These are phyloP conservation scores for Typhlomys cinereus DNA, from an alignment of 2,113 vertebrate genomes.

Conservation along the genomic window DNA sequence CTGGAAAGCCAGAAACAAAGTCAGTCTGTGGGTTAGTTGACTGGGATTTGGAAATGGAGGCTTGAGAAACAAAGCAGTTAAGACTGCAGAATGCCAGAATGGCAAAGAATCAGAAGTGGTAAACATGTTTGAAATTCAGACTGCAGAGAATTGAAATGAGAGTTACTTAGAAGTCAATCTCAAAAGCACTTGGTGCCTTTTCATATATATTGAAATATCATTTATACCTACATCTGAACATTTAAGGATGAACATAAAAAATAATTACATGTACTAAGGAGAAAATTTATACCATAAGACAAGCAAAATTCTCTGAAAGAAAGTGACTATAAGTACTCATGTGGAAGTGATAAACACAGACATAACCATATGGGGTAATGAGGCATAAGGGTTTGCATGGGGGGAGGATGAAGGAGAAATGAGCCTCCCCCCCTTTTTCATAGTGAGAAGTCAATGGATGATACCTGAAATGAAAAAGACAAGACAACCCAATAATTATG, in stretches of 20 bases:
- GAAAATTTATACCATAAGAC: not conserved
- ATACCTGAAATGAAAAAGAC: not conserved
- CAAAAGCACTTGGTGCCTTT: not conserved
- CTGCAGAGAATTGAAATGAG: not conserved
- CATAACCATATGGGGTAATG: not conserved
- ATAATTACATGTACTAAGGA: not conserved
- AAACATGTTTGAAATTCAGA: not conserved
- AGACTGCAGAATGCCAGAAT: not conserved
- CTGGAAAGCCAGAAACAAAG: not conserved
- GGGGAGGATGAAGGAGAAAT: not conserved
- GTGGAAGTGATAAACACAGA: not conserved
- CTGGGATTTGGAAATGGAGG: not conserved
- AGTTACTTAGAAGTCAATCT: not conserved
- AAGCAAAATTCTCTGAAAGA: not conserved
- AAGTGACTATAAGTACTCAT: not conserved
- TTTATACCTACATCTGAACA: not conserved
- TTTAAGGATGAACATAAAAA: not conserved
- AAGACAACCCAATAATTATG: not conserved
- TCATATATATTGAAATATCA: not conserved
- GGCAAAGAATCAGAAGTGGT: not conserved
- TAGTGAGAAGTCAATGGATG: not conserved
- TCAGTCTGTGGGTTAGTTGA: rapidly evolving
- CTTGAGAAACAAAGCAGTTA: not conserved
- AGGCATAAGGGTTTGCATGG: not conserved
- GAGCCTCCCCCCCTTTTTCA: not conserved